Conservation (phyloP, 2,797 vertebrate genomes). For the Mormyrops attenuatus region DNA sequence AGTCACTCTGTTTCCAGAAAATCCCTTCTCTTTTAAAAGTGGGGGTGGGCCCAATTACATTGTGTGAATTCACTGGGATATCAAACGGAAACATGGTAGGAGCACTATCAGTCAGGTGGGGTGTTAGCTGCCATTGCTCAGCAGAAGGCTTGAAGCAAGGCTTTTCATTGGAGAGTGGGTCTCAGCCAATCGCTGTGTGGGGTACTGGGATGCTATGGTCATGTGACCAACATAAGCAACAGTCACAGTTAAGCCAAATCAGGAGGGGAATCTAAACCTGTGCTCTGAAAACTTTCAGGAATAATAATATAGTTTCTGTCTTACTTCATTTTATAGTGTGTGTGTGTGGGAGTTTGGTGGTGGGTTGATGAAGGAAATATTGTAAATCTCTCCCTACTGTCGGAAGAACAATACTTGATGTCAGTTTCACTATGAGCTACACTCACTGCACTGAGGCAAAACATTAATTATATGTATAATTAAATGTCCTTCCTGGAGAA, state of each 20-base stretch:
- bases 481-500: constrained; percentile 19
- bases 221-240: background rate
- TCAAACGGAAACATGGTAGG: background rate
- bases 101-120: background rate
- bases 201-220: background rate
- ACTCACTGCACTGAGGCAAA: constrained; percentile 12
- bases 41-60: background rate
- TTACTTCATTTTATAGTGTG: background rate
- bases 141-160: background rate
- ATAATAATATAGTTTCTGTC: background rate
- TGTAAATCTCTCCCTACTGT: background rate
- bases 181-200: background rate
- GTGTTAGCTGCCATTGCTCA: background rate
- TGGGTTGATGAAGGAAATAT: constrained; percentile 3
- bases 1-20: background rate
- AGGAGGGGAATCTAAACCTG: background rate
- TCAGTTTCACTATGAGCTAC: constrained; percentile 7
- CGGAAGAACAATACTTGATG: constrained; percentile 16
- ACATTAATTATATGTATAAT: constrained; percentile 37
- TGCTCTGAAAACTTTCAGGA: background rate
- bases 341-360: background rate
- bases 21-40: background rate
- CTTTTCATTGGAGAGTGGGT: background rate
- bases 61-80: background rate
- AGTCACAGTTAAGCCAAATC: background rate